Base-by-base conservation (phyloP, 2,113 vertebrate species). In the Clarias gariepinus region DNA sequence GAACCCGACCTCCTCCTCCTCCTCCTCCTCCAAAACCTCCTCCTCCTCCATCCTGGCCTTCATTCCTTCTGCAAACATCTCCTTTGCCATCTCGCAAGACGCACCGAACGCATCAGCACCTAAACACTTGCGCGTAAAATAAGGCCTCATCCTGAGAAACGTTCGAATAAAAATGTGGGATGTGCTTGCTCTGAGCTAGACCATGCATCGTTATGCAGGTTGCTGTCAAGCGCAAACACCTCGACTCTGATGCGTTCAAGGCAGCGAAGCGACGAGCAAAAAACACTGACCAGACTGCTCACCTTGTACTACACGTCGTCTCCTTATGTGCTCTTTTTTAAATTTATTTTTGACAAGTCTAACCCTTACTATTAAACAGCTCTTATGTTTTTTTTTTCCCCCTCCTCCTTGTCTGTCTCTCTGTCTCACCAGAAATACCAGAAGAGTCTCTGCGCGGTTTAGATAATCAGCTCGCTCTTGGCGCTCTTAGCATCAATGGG, bases 351-450 rank as follows among this genome's bases (percentile, higher is more conserved):
- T 63, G 21, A 15, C 64, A 52, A 61, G 36, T 74, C 73, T 76
- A 68, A 4, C 61, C 28, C 63, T 83, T 76, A 30, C 25, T 57
- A 33, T 8, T 30, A 71, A 55, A 63, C 25, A 5, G 12, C 28
- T 77, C n/a, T 33, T 28, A 16, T 53, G 82, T 61, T 85, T 66
- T 82, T 57, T 52, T 12, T 82, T 57, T 52, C 8, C 63, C 33
- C 21, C n/a, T 81, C 77, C 61, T 80, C 69, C 36, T 86, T 28
- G 55, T 63, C 64, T 61, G 71, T 78, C 66, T 63, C 63, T 57
- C 63, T 9, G 71, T 79, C 73, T 68, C 83, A 57, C 52, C 68
- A 52, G 71, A 89, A 90, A 90, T 89, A 82, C 80, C 84, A 86
- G 82, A 86, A 80, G 85, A 85, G 73, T 83, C 71, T 80, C 52